A percentile compares a stretch with the other conserved stretches of the same genome.
phyloP scores from a whole-genome alignment of 2,797 vertebrate genomes.

The Syngnathus acus region DNA sequence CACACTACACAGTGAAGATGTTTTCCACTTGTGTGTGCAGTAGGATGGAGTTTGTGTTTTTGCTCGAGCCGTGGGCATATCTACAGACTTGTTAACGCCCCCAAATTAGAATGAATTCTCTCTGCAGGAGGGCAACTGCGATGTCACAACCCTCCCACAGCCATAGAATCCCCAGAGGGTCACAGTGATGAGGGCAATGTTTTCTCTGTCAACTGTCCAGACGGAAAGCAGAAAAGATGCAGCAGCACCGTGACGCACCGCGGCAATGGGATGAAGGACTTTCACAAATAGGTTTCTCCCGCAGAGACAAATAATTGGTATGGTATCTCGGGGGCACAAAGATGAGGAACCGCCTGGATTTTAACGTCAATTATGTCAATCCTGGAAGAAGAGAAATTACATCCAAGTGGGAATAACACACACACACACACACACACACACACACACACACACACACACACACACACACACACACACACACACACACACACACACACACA shows the following conservation, averaged over 20 bases:
- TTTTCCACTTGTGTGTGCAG: neutral
- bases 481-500: no score
- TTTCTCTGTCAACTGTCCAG: conserved; percentile 51
- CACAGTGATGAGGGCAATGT: conserved; percentile 43
- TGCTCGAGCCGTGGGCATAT: conserved; percentile 32
- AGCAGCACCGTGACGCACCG: conserved; percentile 35
- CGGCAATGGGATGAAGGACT: conserved; percentile 56
- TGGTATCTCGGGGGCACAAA: conserved; percentile 63
- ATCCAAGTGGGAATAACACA: conserved; percentile 32
- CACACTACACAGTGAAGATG: neutral
- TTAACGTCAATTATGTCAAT: conserved; percentile 58
- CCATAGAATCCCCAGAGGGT: conserved; percentile 39
- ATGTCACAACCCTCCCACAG: conserved; percentile 45
- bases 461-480: no score
- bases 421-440: no score
- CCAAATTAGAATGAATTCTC: conserved; percentile 51
- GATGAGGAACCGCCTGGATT: conserved; percentile 52
- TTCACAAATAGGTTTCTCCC: conserved; percentile 68
- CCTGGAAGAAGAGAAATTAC: conserved; percentile 58
- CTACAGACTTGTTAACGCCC: conserved; percentile 43
- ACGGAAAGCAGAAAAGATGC: conserved; percentile 44
- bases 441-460: no score
- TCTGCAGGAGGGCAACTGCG: conserved; percentile 52
- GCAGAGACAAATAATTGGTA: conserved; percentile 73
- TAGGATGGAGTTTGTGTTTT: conserved; percentile 23